Evolutionary conservation across 2,888 invertebrate genomes (phyloP).

Genomic region (Lepidochitona cinerea): DNA sequence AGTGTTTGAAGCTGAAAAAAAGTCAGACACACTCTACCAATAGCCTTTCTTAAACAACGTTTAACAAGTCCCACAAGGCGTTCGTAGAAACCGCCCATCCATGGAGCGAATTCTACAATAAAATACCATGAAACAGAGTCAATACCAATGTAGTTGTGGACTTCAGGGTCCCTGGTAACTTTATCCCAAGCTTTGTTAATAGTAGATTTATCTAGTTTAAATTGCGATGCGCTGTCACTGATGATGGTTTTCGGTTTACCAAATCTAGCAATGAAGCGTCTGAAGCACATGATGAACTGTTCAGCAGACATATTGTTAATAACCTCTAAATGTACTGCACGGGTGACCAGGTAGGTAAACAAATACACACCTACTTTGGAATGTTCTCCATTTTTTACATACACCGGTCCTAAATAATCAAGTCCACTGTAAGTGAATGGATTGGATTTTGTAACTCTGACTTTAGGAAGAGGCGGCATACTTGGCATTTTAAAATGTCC

Average conservation of each 20-base stretch:
- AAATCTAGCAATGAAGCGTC: neutral
- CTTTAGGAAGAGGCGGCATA: constrained; percentile 19
- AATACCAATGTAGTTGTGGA: constrained; percentile 4
- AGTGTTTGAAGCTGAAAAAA: constrained; percentile 18
- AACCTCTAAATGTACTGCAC: constrained; percentile 17
- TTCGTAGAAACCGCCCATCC: no score
- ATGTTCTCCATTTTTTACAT: neutral
- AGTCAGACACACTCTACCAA: constrained; percentile 15
- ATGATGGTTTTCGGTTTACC: neutral
- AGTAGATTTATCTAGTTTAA: constrained; percentile 6
- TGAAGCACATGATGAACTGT: neutral
- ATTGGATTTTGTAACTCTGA: constrained; percentile 9
- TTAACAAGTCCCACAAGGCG: no score
- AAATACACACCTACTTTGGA: constrained; percentile 22
- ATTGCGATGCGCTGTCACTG: constrained; percentile 17
- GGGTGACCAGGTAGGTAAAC: constrained; percentile 12
- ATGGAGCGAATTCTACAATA: constrained; percentile 17
- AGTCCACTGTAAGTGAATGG: constrained; percentile 12
- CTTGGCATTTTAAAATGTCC: constrained; percentile 14
- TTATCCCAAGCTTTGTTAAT: neutral
- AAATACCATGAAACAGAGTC: constrained; percentile 13
- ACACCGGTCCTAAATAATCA: neutral
- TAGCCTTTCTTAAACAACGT: constrained; percentile 12
- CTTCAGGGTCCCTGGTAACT: neutral
- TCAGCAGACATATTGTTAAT: constrained; percentile 17